These are phyloP conservation scores for Yponomeuta plumbellus DNA, from an alignment of 2,888 invertebrate species.

Conservation along the genomic window DNA sequence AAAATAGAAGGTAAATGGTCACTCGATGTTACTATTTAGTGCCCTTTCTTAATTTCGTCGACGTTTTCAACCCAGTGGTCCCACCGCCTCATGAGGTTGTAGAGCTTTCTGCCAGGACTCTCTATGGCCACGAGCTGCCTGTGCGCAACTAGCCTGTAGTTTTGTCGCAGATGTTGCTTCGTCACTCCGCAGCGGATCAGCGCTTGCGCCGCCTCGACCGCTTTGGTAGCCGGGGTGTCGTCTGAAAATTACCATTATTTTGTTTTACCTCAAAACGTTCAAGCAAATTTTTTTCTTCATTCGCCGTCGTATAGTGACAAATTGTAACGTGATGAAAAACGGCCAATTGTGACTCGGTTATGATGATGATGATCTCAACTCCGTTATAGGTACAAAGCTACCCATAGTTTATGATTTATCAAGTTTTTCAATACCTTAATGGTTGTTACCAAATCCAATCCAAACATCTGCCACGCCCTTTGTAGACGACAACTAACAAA, in stretches of 20 bases:
- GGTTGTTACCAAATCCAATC: too few species aligned
- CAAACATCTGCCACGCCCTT: too few species aligned
- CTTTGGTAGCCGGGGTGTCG: slow-evolving; percentile 72
- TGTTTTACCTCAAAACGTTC: too few species aligned
- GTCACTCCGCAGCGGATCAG: slow-evolving; percentile 78
- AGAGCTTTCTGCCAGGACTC: slow-evolving; percentile 67
- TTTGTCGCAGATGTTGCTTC: slow-evolving; percentile 70
- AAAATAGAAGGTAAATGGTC: neutral
- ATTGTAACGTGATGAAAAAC: too few species aligned
- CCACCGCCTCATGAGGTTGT: slow-evolving; percentile 62
- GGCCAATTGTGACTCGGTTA: too few species aligned
- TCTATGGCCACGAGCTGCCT: slow-evolving; percentile 57
- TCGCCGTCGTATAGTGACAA: too few species aligned
- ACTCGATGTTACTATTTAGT: neutral
- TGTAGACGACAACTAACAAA: too few species aligned
- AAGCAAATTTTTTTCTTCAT: too few species aligned
- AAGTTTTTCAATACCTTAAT: too few species aligned
- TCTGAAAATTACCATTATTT: slow-evolving; percentile 56
- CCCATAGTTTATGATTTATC: too few species aligned
- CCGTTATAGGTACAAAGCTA: too few species aligned
- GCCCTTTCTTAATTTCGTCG: slow-evolving; percentile 33
- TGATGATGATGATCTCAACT: too few species aligned
- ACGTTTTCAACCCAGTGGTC: slow-evolving; percentile 57
- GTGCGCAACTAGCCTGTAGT: slow-evolving; percentile 80
- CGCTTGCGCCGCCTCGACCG: slow-evolving; percentile 71